Base-by-base conservation (phyloP, 1,140 invertebrate species). In the Trichonephila clavata region DNA sequence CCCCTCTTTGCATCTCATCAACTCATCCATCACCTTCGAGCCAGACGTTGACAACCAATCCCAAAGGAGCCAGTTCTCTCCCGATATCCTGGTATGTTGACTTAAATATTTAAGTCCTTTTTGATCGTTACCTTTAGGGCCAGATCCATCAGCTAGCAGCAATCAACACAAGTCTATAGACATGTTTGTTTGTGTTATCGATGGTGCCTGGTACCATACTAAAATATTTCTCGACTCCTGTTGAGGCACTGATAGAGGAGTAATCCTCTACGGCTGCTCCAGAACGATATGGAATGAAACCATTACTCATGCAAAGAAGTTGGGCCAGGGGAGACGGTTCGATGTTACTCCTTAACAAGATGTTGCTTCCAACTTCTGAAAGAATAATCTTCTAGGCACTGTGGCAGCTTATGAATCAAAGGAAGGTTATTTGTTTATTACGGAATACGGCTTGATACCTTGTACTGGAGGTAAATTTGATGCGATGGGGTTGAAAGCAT, bases 281-380 rank as follows among this genome's bases (percentile, higher is more conserved):
- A 60, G 27, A 27, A 61, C 60, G 84, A 86, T 86, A 86, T 14
- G 50, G 84, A 60, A 86, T 77, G 84, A 32, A 39, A n/a, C 84
- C 84, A 86, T 86, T 86, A 86, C 59, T 86, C 84, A 86, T 86
- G 84, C 84, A 86, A 63, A 63, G 84, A 63, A 63, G 84, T 39
- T 32, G 71, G 71, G 4, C 16, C 71, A 68, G 65, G 24, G 10
- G n/a, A 68, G 32, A 18, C 61, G 18, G 61, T 39, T 39, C 32
- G 32, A 39, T 39, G 32, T 3, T 21, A 21, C 61, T 21, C 71
- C 71, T 77, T 77, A 77, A 77, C 71, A 77, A 77, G 71, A 77
- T 77, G 71, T 77, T 77, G 71, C 71, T 16, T 13, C 71, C 27
- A 16, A 16, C 27, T 39, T 39, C 71, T 68, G 65, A 39, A 77